A percentile compares a stretch with the other conserved stretches of the same genome.
Conservation (phyloP, 2,113 vertebrate genomes). For the Clarias magur region DNA sequence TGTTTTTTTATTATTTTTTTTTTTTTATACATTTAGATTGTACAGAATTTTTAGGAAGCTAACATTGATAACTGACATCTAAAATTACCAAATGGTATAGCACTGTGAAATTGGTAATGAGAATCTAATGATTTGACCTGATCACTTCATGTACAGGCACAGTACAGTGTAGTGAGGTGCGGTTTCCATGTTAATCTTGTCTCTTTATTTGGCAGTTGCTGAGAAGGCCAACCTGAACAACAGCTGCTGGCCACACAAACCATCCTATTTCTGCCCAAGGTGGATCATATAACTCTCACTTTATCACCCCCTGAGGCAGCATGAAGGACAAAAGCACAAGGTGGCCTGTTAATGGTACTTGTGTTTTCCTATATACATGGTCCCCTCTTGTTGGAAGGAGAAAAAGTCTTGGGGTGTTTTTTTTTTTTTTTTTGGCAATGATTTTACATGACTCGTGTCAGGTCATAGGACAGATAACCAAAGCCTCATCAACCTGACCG, state of each 20-base stretch:
- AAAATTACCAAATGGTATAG: not conserved
- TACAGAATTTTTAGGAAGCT: not conserved
- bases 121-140: not conserved
- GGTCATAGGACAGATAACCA: not conserved
- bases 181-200: constrained; percentile 47
- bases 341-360: constrained; percentile 79
- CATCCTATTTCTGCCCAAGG: constrained; percentile 82
- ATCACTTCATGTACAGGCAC: not conserved
- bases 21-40: not conserved
- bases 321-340: constrained; percentile 85
- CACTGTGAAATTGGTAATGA: not conserved
- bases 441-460: not conserved
- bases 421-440: not conserved
- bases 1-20: not conserved
- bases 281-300: constrained; percentile 90
- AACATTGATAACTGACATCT: not conserved
- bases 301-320: constrained; percentile 89
- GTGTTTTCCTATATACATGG: constrained; percentile 66
- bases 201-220: constrained; percentile 77
- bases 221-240: constrained; percentile 72
- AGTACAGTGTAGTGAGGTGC: not conserved
- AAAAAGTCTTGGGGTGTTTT: not conserved
- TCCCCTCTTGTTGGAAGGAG: not conserved
- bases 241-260: constrained; percentile 86
- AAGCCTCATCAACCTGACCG: not conserved